Percentiles rank a stretch among this genome's conserved stretches.
Conservation (phyloP, 30 jellyfish, hydroid and myxozoan species). For the Pelagia noctiluca region DNA sequence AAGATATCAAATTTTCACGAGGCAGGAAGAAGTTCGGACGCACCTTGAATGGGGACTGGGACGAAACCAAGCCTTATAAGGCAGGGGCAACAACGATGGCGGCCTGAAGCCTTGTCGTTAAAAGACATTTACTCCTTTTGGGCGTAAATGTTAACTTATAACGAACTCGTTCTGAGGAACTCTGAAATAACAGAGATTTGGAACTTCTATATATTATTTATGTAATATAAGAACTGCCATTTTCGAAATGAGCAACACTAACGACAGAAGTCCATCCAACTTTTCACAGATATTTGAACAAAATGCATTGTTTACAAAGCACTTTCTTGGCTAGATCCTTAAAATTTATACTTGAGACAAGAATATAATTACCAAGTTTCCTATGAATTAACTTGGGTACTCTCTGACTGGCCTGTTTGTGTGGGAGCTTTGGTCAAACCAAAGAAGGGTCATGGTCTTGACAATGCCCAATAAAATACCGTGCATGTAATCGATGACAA, state of each 20-base stretch:
- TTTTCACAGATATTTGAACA: too few species aligned
- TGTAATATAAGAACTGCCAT: too few species aligned
- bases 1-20: neutral
- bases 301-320: too few species aligned
- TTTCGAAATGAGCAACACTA: too few species aligned
- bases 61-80: neutral
- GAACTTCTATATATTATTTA: too few species aligned
- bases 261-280: too few species aligned
- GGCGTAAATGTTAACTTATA: constrained; percentile 28
- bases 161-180: too few species aligned
- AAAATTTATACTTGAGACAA: too few species aligned
- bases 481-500: constrained; percentile 31
- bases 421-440: constrained; percentile 32
- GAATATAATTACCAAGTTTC: constrained; percentile 1
- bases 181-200: too few species aligned
- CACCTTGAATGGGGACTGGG: constrained; percentile 14
- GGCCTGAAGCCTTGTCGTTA: constrained; percentile 20
- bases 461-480: constrained; percentile 31
- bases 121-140: constrained; percentile 15
- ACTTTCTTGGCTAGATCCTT: too few species aligned
- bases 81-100: neutral
- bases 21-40: constrained; percentile 3
- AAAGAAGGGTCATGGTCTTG: constrained; percentile 30
- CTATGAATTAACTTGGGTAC: constrained; percentile 28
- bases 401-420: neutral